phyloP scores from a whole-genome alignment of 2,797 vertebrate genomes.

The Falco cherrug region DNA sequence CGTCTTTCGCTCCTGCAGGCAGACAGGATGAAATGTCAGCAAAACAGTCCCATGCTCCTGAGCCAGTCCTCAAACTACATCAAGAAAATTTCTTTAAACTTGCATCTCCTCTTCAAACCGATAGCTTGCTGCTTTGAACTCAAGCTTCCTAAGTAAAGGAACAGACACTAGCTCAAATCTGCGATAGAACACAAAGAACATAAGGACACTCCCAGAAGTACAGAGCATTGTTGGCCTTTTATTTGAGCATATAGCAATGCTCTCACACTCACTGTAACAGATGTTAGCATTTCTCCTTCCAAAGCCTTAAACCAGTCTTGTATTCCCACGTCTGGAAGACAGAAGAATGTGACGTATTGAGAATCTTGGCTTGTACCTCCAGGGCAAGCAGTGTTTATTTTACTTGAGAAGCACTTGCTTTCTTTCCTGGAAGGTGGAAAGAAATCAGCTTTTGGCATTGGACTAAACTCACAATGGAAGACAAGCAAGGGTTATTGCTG shows the following conservation, averaged over 20 bases:
- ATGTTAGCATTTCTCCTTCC: neutral
- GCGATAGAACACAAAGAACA: neutral
- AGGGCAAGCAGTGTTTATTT: neutral
- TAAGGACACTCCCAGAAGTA: neutral
- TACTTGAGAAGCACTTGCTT: neutral
- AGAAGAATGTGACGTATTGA: neutral
- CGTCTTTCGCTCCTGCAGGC: neutral
- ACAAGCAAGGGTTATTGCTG: neutral
- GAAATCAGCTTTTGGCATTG: neutral
- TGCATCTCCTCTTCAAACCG: neutral
- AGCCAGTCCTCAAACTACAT: neutral
- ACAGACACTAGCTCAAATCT: neutral
- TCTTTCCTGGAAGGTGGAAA: conserved; percentile 38
- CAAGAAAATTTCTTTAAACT: neutral
- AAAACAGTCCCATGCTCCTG: neutral
- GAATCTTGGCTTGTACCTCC: neutral
- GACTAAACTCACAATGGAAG: neutral
- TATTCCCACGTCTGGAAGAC: neutral
- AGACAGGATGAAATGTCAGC: neutral
- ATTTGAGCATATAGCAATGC: neutral
- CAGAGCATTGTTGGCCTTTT: neutral
- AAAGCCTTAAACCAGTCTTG: neutral
- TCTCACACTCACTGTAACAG: neutral
- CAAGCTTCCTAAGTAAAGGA: neutral
- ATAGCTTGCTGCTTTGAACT: neutral